Base-by-base conservation (phyloP, 2,797 vertebrate species). In the Darevskia nairensis region DNA sequence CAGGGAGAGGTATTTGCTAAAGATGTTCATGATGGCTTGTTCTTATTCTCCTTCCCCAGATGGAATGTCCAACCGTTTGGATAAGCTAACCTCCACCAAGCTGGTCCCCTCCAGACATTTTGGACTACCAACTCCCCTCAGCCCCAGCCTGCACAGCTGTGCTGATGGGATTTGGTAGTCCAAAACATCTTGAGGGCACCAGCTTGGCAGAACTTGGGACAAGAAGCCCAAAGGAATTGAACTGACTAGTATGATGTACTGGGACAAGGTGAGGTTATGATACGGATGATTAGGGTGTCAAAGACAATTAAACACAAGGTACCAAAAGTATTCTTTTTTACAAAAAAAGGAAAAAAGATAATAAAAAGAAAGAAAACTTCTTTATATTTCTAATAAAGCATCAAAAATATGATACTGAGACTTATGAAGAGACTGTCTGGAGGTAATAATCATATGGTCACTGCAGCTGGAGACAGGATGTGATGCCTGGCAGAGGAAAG, bases 381-480 rank as follows among this genome's bases (percentile, higher is more conserved):
- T 91, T 94, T 94, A 90, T 94, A 89, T 95, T 96, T 97, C 93
- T 96, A 94, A 92, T 89, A 95, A 95, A 96, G 90, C 81, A 85
- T 90, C 86, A 78, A 35, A 71, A 86, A 44, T 74, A 44, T 64
- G 35, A 82, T 19, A 39, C 72, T 39, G 13, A 74, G 72, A 74
- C 17, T 5, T 39, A 19, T 55, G 13, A 55, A 55, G 50, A 55
- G 50, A 55, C 50, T 55, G 50, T 55, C 50, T 55, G 50, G 15
- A 55, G 50, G 50, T 55, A 55, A 4, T 55, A 55, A 23, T 64
- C 61, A 64, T 64, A 64, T 21, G 7, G 21, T 64, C 6, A 6
- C 61, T 19, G 61, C 7, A 8, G 6, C 61, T 64, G 61, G 19
- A 64, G 61, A 15, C 50, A 23, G 89, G 84, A 80, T 9, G 2